phyloP scores from a whole-genome alignment of 2,797 vertebrate genomes.

The Acanthopagrus latus region DNA sequence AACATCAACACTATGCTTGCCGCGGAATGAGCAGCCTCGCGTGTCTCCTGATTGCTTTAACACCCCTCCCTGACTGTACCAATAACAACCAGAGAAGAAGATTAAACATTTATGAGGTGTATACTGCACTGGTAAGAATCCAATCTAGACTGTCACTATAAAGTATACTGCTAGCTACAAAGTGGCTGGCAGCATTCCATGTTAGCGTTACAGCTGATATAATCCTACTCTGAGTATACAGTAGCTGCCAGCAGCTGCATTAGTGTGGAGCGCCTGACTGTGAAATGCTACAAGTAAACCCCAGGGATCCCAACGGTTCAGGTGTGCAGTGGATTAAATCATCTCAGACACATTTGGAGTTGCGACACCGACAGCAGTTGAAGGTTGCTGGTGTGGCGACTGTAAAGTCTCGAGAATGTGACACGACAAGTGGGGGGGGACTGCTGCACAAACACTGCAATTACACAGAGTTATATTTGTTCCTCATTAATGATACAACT shows the following conservation, averaged over 20 bases:
- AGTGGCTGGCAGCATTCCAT: slow-evolving; percentile 76
- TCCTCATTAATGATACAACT: background rate
- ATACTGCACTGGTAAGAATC: slow-evolving; percentile 77
- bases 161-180: slow-evolving; percentile 70
- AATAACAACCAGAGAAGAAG: slow-evolving; percentile 77
- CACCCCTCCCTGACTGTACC: slow-evolving; percentile 76
- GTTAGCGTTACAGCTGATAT: slow-evolving; percentile 76
- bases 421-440: slow-evolving; percentile 13
- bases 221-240: slow-evolving; percentile 65
- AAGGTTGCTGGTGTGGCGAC: slow-evolving; percentile 47
- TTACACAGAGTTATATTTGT: background rate
- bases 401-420: slow-evolving; percentile 17
- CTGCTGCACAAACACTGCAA: slow-evolving; percentile 7
- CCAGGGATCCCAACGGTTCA: slow-evolving; percentile 65
- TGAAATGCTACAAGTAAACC: slow-evolving; percentile 75
- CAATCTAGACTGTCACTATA: slow-evolving; percentile 81
- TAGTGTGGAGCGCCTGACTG: slow-evolving; percentile 64
- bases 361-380: slow-evolving; percentile 31
- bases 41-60: slow-evolving; percentile 72
- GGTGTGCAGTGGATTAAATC: slow-evolving; percentile 73
- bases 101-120: slow-evolving; percentile 87
- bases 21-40: slow-evolving; percentile 43
- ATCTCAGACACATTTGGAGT: slow-evolving; percentile 45
- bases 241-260: slow-evolving; percentile 75
- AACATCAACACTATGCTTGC: slow-evolving; percentile 38